phyloP scores from a whole-genome alignment of 2,113 vertebrate genomes.

The Tichodroma muraria region DNA sequence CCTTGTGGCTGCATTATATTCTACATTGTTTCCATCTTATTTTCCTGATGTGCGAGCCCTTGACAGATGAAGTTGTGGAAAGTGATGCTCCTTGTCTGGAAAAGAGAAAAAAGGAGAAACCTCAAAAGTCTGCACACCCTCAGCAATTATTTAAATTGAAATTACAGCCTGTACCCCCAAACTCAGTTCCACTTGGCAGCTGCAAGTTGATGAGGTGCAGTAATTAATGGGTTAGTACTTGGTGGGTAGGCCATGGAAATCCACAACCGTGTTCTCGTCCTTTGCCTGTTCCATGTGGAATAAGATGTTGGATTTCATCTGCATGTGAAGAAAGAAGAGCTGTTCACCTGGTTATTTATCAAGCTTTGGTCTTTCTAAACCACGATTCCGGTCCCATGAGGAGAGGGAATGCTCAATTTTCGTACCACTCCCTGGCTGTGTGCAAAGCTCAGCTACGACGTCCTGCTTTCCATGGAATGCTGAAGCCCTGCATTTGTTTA shows the following conservation, averaged over 20 bases:
- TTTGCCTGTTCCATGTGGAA: not conserved
- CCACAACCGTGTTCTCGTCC: rapidly evolving
- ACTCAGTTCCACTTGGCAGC: not conserved
- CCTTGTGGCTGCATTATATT: not conserved
- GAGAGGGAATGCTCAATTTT: not conserved
- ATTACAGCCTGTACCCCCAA: not conserved
- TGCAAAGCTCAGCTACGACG: not conserved
- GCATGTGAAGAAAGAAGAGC: not conserved
- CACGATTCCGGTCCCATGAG: not conserved
- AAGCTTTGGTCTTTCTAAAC: not conserved
- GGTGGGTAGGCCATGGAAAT: not conserved
- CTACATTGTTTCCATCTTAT: not conserved
- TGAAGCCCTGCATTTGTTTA: slow-evolving; percentile 6
- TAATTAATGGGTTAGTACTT: not conserved
- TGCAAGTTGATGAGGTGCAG: not conserved
- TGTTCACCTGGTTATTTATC: not conserved
- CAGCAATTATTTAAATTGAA: not conserved
- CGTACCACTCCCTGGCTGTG: not conserved
- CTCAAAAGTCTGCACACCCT: not conserved
- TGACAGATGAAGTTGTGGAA: not conserved
- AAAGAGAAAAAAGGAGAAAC: not conserved
- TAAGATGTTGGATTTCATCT: not conserved
- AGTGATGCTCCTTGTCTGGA: not conserved
- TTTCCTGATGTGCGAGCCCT: not conserved
- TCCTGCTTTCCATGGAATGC: not conserved